phyloP scores from a whole-genome alignment of 2,888 invertebrate species.

The Limnephilus auricula region DNA sequence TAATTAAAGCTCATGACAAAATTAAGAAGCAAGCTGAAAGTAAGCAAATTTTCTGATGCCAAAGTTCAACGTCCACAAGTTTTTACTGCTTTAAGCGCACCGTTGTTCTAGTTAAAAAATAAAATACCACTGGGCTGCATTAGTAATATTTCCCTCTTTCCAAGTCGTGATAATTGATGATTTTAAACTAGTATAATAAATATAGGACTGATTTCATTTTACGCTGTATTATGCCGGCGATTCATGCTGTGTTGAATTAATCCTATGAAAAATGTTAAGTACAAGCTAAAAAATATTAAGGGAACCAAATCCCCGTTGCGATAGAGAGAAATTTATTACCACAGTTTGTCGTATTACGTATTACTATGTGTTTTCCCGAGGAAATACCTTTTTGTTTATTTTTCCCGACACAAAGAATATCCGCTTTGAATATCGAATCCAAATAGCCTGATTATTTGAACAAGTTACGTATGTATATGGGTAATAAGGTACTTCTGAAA shows the following conservation, averaged over 20 bases:
- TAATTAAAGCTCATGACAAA: no score
- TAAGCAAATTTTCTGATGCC: no score
- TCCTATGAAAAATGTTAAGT: constrained; percentile 3
- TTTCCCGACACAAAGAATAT: background rate
- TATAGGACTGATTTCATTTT: background rate
- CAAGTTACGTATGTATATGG: background rate
- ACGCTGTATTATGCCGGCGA: background rate
- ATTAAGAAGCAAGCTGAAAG: no score
- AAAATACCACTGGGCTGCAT: no score
- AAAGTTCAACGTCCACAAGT: no score
- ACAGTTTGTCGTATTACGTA: background rate
- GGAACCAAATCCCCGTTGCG: constrained; percentile 27
- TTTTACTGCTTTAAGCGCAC: no score
- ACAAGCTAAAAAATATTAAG: constrained; percentile 11
- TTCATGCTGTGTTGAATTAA: background rate
- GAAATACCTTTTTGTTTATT: constrained; percentile 20
- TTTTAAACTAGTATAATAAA: no score
- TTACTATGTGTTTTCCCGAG: constrained; percentile 5
- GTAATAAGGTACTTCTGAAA: background rate
- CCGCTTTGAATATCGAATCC: constrained; percentile 31
- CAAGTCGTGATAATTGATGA: no score
- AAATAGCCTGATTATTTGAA: constrained; percentile 33
- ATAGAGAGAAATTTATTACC: constrained; percentile 17
- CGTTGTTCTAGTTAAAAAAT: no score
- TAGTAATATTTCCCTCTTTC: no score